These are phyloP conservation scores for Echiichthys vipera DNA, from an alignment of 2,797 vertebrate species.

Conservation along the genomic window DNA sequence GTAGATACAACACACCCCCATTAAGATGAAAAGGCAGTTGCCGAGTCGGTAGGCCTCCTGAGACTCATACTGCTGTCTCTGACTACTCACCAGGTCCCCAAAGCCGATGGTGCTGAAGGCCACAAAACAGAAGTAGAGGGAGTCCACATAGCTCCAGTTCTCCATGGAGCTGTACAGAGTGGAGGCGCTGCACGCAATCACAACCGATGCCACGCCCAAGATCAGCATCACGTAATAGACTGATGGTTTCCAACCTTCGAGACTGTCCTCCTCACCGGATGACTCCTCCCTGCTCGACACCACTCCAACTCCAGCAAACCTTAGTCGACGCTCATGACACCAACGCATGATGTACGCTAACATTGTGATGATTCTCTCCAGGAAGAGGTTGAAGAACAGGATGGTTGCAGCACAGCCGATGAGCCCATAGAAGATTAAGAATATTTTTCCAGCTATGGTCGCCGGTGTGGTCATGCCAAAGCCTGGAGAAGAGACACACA, in stretches of 20 bases:
- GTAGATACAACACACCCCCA: constrained; percentile 89
- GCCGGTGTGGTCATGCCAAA: constrained; percentile 88
- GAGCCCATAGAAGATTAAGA: constrained; percentile 87
- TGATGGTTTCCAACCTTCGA: constrained; percentile 87
- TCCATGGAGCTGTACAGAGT: constrained; percentile 86
- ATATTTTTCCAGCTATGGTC: constrained; percentile 85
- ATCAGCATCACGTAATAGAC: constrained; percentile 89
- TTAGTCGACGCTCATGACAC: constrained; percentile 84
- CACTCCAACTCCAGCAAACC: constrained; percentile 68
- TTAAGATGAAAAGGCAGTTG: constrained; percentile 87
- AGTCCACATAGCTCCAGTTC: constrained; percentile 88
- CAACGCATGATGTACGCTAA: constrained; percentile 88
- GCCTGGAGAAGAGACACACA: constrained; percentile 66
- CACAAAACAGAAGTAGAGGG: constrained; percentile 88
- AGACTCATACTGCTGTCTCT: constrained; percentile 80
- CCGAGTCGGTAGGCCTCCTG: constrained; percentile 84
- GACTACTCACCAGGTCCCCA: constrained; percentile 87
- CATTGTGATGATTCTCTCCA: constrained; percentile 89
- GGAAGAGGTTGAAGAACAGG: constrained; percentile 89
- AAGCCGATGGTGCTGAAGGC: constrained; percentile 90
- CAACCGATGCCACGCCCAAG: constrained; percentile 82
- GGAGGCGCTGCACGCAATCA: constrained; percentile 87
- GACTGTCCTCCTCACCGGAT: constrained; percentile 80
- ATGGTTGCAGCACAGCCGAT: constrained; percentile 88
- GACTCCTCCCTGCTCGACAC: constrained; percentile 65